phyloP scores from a whole-genome alignment of 37 sponge, comb jelly and placozoan species.

The Tethya wilhelma region DNA sequence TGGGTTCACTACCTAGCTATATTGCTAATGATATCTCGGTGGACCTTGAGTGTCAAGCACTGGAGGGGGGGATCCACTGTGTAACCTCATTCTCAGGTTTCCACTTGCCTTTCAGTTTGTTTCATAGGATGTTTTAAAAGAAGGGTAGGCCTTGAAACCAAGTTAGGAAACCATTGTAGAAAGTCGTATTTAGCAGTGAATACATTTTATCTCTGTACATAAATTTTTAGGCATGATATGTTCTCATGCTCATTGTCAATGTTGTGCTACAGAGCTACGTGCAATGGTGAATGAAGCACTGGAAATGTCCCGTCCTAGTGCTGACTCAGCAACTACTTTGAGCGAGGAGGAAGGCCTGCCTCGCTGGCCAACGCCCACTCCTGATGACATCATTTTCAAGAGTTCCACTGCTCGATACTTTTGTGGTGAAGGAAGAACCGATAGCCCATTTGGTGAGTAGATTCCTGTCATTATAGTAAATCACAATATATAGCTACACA shows the following conservation, averaged over 20 bases:
- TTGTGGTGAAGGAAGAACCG: conserved; percentile 84
- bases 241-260: background rate
- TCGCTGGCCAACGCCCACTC: conserved; percentile 13
- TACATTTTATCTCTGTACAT: no score
- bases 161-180: no score
- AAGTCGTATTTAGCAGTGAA: no score
- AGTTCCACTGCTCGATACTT: conserved; percentile 78
- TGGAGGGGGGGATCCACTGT: no score
- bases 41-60: no score
- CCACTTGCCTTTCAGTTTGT: no score
- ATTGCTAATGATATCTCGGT: no score
- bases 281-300: conserved; percentile 52
- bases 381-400: conserved; percentile 51
- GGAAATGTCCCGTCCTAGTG: background rate
- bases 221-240: conserved; percentile 1
- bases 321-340: background rate
- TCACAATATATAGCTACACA: no score
- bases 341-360: background rate
- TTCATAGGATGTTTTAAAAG: no score
- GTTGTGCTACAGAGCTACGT: conserved; percentile 40
- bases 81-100: no score
- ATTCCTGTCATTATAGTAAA: background rate
- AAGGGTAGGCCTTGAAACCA: no score
- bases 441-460: conserved; percentile 82
- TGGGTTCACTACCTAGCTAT: no score